phyloP scores from a whole-genome alignment of 1,140 invertebrate genomes.

The Papilio glaucus region DNA sequence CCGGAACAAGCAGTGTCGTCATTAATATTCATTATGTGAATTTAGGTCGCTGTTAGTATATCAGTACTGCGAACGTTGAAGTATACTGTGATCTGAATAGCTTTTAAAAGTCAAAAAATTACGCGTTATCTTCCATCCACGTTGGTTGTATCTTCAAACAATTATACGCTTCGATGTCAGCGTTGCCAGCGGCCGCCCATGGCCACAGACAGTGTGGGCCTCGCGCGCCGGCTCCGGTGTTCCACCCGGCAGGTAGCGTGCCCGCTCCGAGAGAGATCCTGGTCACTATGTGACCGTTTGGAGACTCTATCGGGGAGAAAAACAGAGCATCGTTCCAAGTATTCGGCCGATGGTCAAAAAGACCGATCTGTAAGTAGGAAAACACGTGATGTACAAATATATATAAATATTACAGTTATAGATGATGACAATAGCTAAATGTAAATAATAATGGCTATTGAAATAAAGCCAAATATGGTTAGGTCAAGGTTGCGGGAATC shows the following conservation, averaged over 20 bases:
- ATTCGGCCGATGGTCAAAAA: conserved; percentile 61
- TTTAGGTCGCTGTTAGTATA: conserved; percentile 9
- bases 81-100: background rate
- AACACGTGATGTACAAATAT: background rate
- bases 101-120: conserved; percentile 41
- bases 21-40: conserved; percentile 30
- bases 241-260: conserved; percentile 65
- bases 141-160: conserved; percentile 78
- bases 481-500: too few species aligned
- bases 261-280: conserved; percentile 61
- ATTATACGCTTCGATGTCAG: conserved; percentile 60
- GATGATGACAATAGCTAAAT: background rate
- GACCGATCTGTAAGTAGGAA: conserved; percentile 62
- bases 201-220: conserved; percentile 76
- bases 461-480: too few species aligned
- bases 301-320: conserved; percentile 48
- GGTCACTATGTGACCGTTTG: conserved; percentile 61
- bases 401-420: background rate
- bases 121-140: conserved; percentile 78
- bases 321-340: conserved; percentile 62
- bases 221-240: conserved; percentile 54
- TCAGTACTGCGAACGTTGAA: background rate
- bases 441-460: background rate
- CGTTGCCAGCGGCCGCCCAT: conserved; percentile 66
- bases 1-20: background rate